Conservation (phyloP, 2,797 vertebrate genomes). For the Pempheris klunzingeri region DNA sequence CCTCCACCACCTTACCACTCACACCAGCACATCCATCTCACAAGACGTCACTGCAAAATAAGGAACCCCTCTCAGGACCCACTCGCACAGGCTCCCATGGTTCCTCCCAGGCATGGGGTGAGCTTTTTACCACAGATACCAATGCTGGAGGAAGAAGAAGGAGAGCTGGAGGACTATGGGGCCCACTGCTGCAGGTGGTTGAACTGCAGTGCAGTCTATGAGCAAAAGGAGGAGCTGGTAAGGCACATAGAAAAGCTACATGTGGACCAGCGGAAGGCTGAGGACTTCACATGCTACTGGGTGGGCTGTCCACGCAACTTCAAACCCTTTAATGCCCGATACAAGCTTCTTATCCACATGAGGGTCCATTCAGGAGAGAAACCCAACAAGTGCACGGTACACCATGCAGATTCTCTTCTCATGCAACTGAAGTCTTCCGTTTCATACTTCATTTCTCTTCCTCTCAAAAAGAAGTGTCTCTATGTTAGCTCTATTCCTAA, state of each 20-base stretch:
- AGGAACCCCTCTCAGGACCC: slow-evolving; percentile 51
- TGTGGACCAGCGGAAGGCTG: slow-evolving; percentile 95
- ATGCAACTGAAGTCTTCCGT: slow-evolving; percentile 11
- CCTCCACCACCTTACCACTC: slow-evolving; percentile 94
- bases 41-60: slow-evolving; percentile 61
- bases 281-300: slow-evolving; percentile 98
- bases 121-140: slow-evolving; percentile 76
- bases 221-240: slow-evolving; percentile 95
- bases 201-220: slow-evolving; percentile 90
- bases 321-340: slow-evolving; percentile 97
- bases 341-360: slow-evolving; percentile 99
- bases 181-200: slow-evolving; percentile 91
- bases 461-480: neutral
- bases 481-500: neutral
- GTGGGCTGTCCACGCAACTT: slow-evolving; percentile 91
- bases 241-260: slow-evolving; percentile 96
- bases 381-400: slow-evolving; percentile 98
- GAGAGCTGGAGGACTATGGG: slow-evolving; percentile 86
- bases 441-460: neutral
- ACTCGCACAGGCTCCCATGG: slow-evolving; percentile 34
- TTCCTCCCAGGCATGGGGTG: slow-evolving; percentile 66
- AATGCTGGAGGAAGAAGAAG: slow-evolving; percentile 89
- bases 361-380: slow-evolving; percentile 98
- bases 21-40: slow-evolving; percentile 85
- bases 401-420: slow-evolving; percentile 39